Conservation (phyloP, 2,113 vertebrate genomes). For the Heloderma charlesbogerti region DNA sequence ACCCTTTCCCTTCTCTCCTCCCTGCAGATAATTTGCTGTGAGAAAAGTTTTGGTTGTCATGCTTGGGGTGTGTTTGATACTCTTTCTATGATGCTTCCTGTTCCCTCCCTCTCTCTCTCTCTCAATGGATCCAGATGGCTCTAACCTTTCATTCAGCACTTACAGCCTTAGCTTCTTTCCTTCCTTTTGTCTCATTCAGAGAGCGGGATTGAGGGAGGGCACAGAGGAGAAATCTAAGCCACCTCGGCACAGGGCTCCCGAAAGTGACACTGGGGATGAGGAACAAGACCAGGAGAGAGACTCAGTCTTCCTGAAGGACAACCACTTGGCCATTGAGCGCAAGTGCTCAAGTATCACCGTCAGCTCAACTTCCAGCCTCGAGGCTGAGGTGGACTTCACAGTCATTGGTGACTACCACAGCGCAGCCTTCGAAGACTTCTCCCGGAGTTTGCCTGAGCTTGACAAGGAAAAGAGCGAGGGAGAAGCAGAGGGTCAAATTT, state of each 20-base stretch:
- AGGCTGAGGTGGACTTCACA: slow-evolving; percentile 95
- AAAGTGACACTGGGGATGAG: slow-evolving; percentile 81
- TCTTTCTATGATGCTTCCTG: slow-evolving; percentile 57
- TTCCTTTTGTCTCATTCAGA: slow-evolving; percentile 78
- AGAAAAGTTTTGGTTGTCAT: slow-evolving; percentile 60
- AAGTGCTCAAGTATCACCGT: slow-evolving; percentile 97
- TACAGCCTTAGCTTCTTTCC: slow-evolving; percentile 60
- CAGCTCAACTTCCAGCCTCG: slow-evolving; percentile 95
- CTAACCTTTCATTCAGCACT: neutral
- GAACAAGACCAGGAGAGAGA: slow-evolving; percentile 93
- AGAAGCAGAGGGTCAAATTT: slow-evolving; percentile 70
- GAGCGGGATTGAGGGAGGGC: slow-evolving; percentile 83
- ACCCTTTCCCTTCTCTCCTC: neutral
- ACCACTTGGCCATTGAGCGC: slow-evolving; percentile 91
- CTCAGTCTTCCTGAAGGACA: slow-evolving; percentile 87
- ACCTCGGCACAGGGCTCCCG: slow-evolving; percentile 77
- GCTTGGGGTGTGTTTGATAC: slow-evolving; percentile 75
- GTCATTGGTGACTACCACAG: slow-evolving; percentile 90
- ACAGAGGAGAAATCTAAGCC: slow-evolving; percentile 79
- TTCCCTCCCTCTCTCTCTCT: slow-evolving; percentile 32
- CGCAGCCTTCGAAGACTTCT: slow-evolving; percentile 87
- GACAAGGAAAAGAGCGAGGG: slow-evolving; percentile 85
- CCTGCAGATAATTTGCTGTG: slow-evolving; percentile 55
- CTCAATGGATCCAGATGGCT: neutral
- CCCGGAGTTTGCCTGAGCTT: slow-evolving; percentile 87